phyloP scores from a whole-genome alignment of 2,113 vertebrate species.

The pig (Sus scrofa) region T2T-Sscrofa CM000825.6:72165001-72165500 shows the following conservation, averaged over 20 bases:
- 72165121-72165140: neutral
- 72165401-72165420: neutral
- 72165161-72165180: neutral
- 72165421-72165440: neutral
- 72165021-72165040: neutral
- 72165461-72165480: neutral
- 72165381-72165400: too few relatives aligned
- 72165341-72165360: too few relatives aligned
- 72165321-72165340: neutral
- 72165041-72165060: too few relatives aligned
- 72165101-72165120: neutral
- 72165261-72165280: neutral
- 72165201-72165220: neutral
- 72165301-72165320: neutral
- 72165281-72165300: neutral
- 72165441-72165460: neutral
- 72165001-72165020: neutral
- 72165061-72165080: neutral
- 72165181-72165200: neutral
- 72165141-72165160: neutral
- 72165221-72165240: neutral
- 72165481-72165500: neutral
- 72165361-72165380: neutral
- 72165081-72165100: neutral
- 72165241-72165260: neutral